Conservation (phyloP, 2,888 invertebrate species). For the Synergus itoensis region DNA sequence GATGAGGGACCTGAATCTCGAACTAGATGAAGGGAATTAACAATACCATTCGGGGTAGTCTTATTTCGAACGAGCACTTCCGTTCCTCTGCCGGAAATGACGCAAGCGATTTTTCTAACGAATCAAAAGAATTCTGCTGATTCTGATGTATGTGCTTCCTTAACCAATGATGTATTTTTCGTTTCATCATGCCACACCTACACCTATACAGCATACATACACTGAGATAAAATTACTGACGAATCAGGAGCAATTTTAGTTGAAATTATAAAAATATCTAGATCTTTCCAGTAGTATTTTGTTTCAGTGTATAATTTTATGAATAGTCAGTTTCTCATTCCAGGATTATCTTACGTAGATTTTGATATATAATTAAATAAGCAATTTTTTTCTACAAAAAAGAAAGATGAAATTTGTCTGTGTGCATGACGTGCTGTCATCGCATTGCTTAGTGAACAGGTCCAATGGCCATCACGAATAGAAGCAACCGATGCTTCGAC, state of each 20-base stretch:
- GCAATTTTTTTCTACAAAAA: not conserved
- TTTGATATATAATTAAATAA: not conserved
- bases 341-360: not conserved
- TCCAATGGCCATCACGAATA: slow-evolving; percentile 26
- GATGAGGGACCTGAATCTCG: slow-evolving; percentile 11
- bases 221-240: too few relatives aligned
- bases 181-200: not conserved
- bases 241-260: too few relatives aligned
- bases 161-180: slow-evolving; percentile 4
- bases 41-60: slow-evolving; percentile 50
- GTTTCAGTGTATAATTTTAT: too few relatives aligned
- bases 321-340: too few relatives aligned
- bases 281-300: too few relatives aligned
- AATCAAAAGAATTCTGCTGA: slow-evolving; percentile 47
- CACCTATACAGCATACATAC: too few relatives aligned
- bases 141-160: slow-evolving; percentile 14
- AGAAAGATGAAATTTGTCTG: not conserved
- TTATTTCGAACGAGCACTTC: slow-evolving; percentile 53
- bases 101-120: slow-evolving; percentile 55
- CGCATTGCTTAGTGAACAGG: slow-evolving; percentile 9
- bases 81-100: slow-evolving; percentile 55
- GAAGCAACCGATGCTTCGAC: slow-evolving; percentile 32
- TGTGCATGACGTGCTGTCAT: not conserved
- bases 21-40: slow-evolving; percentile 47
- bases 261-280: too few relatives aligned